Evolutionary conservation across 2,888 invertebrate species (phyloP).

Genomic region (Elysia crispata): DNA sequence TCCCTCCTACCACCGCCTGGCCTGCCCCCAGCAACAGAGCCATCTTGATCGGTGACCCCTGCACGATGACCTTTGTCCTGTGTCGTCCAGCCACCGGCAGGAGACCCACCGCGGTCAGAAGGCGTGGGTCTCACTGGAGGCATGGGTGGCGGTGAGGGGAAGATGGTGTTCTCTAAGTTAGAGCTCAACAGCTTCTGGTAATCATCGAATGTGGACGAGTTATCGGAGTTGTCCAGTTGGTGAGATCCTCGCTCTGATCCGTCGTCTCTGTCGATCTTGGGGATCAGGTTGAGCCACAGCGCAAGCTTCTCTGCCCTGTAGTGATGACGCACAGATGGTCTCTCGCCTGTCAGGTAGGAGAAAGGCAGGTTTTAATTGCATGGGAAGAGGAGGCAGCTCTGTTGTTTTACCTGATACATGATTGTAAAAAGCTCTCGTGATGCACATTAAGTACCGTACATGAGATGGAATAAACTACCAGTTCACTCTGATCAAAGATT

Average conservation of each 20-base stretch:
- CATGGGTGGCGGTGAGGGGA: slow-evolving; percentile 70
- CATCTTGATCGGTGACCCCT: slow-evolving; percentile 15
- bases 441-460: no score
- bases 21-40: neutral
- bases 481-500: no score
- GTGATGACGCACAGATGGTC: slow-evolving; percentile 93
- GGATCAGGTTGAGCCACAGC: slow-evolving; percentile 96
- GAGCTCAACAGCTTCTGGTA: slow-evolving; percentile 82
- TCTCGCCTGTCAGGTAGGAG: slow-evolving; percentile 84
- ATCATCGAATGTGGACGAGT: slow-evolving; percentile 92
- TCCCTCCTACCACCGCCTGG: neutral
- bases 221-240: slow-evolving; percentile 88
- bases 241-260: slow-evolving; percentile 92
- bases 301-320: slow-evolving; percentile 96
- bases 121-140: slow-evolving; percentile 61
- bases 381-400: no score
- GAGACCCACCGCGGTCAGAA: neutral
- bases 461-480: no score
- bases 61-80: slow-evolving; percentile 7
- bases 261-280: slow-evolving; percentile 89
- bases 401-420: no score
- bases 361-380: no score
- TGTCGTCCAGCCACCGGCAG: slow-evolving; percentile 18
- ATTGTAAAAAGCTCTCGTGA: no score
- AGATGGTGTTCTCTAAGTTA: slow-evolving; percentile 51